Percentiles rank a stretch among this genome's conserved stretches.
These are phyloP conservation scores for Papilio dardanus DNA, from an alignment of 1,140 invertebrate species.

Conservation along the genomic window DNA sequence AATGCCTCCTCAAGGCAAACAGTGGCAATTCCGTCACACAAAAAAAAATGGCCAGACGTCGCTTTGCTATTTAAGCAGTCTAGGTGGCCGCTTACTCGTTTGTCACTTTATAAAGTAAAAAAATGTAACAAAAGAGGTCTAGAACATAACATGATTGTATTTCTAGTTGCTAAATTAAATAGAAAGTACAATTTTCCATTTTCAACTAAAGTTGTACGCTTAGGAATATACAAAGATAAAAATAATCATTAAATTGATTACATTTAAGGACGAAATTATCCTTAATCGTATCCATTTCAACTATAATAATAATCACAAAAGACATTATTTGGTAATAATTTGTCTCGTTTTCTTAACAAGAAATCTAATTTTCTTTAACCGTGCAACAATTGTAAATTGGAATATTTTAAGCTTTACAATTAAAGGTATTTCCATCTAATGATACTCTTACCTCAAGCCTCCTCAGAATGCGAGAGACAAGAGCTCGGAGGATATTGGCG, in stretches of 20 bases:
- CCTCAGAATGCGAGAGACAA: background rate
- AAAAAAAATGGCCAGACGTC: too few relatives aligned
- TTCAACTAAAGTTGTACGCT: background rate
- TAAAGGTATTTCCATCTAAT: background rate
- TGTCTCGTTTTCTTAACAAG: background rate
- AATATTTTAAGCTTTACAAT: conserved; percentile 3
- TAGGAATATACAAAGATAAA: background rate
- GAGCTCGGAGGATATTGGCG: background rate
- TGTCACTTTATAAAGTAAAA: too few relatives aligned
- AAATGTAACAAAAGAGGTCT: too few relatives aligned
- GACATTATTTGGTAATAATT: conserved; percentile 2
- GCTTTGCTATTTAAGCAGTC: too few relatives aligned
- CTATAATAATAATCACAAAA: conserved; percentile 12
- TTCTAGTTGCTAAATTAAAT: too few relatives aligned
- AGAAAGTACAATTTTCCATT: background rate
- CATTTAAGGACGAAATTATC: background rate
- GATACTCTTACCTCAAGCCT: background rate
- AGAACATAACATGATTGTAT: too few relatives aligned
- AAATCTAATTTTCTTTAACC: conserved; percentile 19
- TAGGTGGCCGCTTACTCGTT: too few relatives aligned
- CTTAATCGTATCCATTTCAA: background rate
- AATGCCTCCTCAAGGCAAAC: too few relatives aligned
- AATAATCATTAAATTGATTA: background rate
- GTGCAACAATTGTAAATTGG: background rate
- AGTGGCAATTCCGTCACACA: too few relatives aligned